phyloP scores from a whole-genome alignment of 2,113 vertebrate species.

The Aspiorhynchus laticeps region DNA sequence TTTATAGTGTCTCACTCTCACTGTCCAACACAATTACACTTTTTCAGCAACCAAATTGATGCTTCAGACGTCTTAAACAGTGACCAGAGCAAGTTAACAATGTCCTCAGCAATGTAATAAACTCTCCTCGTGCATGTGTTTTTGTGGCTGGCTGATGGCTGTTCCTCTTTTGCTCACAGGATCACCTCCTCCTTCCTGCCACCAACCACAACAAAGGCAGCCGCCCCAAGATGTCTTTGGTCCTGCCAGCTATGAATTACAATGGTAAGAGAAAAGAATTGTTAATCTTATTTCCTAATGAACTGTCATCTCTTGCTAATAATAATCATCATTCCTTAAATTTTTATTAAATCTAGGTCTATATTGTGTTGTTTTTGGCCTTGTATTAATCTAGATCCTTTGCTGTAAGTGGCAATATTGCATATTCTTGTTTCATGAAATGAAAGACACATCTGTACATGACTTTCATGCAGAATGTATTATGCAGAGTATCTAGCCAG shows the following conservation, averaged over 20 bases:
- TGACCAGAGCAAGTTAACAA: background rate
- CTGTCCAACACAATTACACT: background rate
- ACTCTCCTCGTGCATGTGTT: background rate
- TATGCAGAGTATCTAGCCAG: too few relatives aligned
- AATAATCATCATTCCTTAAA: background rate
- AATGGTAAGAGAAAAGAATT: conserved; percentile 78
- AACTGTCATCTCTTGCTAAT: background rate
- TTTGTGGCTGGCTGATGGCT: background rate
- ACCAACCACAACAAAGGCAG: conserved; percentile 94
- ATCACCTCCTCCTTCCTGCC: conserved; percentile 93
- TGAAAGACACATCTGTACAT: too few relatives aligned
- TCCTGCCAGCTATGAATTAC: conserved; percentile 92
- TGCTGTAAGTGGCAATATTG: background rate
- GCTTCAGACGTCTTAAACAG: background rate
- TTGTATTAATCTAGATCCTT: background rate
- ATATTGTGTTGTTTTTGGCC: background rate
- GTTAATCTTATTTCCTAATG: background rate
- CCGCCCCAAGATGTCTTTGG: conserved; percentile 94
- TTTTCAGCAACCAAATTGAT: background rate
- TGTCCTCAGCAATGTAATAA: background rate
- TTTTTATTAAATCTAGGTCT: too few relatives aligned
- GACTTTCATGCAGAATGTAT: too few relatives aligned
- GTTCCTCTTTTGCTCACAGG: conserved; percentile 77
- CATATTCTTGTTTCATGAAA: background rate
- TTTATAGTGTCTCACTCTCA: background rate